phyloP scores from a whole-genome alignment of 2,113 vertebrate genomes.

The Saccopteryx leptura region DNA sequence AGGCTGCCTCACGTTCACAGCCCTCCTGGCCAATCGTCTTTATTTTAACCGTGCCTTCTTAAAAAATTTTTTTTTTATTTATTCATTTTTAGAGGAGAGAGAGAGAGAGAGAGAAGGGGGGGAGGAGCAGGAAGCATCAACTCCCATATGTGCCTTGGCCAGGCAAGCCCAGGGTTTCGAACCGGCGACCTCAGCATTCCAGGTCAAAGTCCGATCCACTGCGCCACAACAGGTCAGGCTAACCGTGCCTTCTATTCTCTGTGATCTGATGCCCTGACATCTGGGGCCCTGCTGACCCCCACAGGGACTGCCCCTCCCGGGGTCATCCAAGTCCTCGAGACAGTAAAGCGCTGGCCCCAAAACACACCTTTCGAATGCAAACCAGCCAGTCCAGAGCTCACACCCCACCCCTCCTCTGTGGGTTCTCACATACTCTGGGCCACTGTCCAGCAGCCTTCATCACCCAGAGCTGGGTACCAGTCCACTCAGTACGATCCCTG shows the following conservation, averaged over 20 bases:
- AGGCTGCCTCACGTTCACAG: not conserved
- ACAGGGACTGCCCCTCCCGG: not conserved
- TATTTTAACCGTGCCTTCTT: not conserved
- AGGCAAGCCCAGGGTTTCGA: too few relatives aligned
- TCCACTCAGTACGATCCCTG: fast-evolving
- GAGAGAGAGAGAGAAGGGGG: too few relatives aligned
- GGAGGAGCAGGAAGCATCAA: too few relatives aligned
- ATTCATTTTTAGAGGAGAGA: too few relatives aligned
- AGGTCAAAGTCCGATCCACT: too few relatives aligned
- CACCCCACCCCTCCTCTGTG: fast-evolving
- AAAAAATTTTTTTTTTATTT: too few relatives aligned
- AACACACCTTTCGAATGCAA: not conserved
- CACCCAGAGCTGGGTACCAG: not conserved
- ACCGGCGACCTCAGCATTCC: too few relatives aligned
- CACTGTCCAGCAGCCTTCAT: not conserved
- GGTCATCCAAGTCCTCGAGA: not conserved
- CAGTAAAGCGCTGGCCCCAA: not conserved
- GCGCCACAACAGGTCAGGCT: too few relatives aligned
- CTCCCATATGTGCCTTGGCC: too few relatives aligned
- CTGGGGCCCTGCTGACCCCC: not conserved
- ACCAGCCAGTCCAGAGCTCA: not conserved
- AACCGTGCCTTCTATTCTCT: not conserved
- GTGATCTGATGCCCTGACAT: too few relatives aligned
- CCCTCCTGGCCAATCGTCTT: fast-evolving
- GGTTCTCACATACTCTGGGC: not conserved